These are phyloP conservation scores for Apis florea DNA, from an alignment of 1,140 invertebrate species.

Conservation along the genomic window DNA sequence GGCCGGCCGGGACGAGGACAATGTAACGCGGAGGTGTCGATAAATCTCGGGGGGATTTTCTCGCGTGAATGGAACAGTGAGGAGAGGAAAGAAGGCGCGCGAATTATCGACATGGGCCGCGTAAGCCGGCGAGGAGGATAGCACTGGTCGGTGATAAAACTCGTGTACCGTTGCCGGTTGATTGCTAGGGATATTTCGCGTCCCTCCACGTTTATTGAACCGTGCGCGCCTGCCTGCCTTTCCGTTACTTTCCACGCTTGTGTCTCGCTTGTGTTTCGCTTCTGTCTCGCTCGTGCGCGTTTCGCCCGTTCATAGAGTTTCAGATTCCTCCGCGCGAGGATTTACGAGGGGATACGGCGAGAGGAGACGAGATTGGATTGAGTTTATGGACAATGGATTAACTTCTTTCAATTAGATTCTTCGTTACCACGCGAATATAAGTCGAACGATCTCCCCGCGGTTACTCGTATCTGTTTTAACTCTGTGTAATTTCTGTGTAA, in stretches of 20 bases:
- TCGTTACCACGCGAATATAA: no score
- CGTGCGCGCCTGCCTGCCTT: neutral
- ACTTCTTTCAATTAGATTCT: no score
- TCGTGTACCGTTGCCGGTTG: slow-evolving; percentile 57
- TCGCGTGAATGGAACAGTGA: neutral
- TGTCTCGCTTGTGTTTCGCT: no score
- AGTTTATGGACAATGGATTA: no score
- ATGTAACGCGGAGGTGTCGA: slow-evolving; percentile 58
- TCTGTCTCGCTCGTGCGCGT: no score
- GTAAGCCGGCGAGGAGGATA: slow-evolving; percentile 45
- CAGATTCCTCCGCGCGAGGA: no score
- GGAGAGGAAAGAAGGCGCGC: neutral
- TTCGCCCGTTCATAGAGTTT: no score
- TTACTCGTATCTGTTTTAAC: no score
- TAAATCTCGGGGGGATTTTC: slow-evolving; percentile 38
- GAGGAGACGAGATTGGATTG: no score
- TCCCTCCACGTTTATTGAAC: slow-evolving; percentile 36
- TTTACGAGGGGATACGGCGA: no score
- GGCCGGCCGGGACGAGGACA: slow-evolving; percentile 13
- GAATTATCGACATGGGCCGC: slow-evolving; percentile 49
- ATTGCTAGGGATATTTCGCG: slow-evolving; percentile 23
- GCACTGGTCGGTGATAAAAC: slow-evolving; percentile 50
- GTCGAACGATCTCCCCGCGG: no score
- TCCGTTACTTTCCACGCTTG: neutral
- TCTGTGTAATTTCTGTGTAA: no score